Conservation (phyloP, 2,113 vertebrate genomes). For the Phylloscopus trochiloides region DNA sequence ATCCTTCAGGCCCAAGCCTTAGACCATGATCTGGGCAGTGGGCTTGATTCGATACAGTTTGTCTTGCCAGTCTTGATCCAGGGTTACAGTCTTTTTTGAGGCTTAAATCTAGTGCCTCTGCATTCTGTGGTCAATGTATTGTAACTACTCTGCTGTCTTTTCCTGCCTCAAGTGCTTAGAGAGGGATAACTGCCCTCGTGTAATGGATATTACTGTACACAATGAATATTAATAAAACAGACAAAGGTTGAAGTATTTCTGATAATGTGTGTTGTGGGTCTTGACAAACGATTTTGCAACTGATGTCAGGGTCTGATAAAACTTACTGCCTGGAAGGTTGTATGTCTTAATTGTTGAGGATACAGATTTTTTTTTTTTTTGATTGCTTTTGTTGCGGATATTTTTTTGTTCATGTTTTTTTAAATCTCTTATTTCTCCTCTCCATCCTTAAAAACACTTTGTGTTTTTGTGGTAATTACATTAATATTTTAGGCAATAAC, state of each 20-base stretch:
- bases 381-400: not conserved
- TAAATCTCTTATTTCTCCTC: not conserved
- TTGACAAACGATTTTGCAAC: not conserved
- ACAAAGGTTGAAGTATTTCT: not conserved
- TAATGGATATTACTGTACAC: not conserved
- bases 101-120: not conserved
- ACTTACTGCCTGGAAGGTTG: not conserved
- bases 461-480: not conserved
- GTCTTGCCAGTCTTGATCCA: not conserved
- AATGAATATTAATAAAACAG: not conserved
- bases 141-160: not conserved
- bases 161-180: not conserved
- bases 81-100: not conserved
- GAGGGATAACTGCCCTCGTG: not conserved
- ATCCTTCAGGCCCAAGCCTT: not conserved
- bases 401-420: not conserved
- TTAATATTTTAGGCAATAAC: not conserved
- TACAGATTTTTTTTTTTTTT: not conserved
- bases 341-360: not conserved
- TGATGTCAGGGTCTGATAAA: not conserved
- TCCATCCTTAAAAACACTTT: not conserved
- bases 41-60: not conserved
- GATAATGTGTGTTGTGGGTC: not conserved
- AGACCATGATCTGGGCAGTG: fast-evolving
- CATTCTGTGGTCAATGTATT: not conserved